Evolutionary conservation across 35 echinoderm and acorn worm species (phyloP).

Genomic region (Anneissia japonica): DNA sequence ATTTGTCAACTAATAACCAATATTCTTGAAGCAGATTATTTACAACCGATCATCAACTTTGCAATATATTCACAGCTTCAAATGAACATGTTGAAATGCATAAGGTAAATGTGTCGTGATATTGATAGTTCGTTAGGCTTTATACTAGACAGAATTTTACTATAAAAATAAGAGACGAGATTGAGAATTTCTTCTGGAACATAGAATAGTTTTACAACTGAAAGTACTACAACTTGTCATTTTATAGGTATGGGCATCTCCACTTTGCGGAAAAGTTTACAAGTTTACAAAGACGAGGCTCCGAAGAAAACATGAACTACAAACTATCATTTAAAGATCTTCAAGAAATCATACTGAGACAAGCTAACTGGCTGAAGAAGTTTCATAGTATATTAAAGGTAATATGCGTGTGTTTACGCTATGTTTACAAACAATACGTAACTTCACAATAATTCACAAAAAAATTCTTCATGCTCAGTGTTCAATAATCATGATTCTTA

Average conservation of each 20-base stretch:
- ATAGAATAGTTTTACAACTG: no score
- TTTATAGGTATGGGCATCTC: neutral
- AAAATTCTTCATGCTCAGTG: neutral
- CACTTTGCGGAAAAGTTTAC: neutral
- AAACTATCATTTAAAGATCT: no score
- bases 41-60: neutral
- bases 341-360: no score
- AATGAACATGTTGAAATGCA: neutral
- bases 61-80: neutral
- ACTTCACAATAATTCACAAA: neutral
- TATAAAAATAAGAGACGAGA: no score
- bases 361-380: no score
- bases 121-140: neutral
- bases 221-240: neutral
- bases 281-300: neutral
- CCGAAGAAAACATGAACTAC: no score
- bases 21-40: neutral
- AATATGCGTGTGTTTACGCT: no score
- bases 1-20: neutral
- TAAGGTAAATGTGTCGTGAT: neutral
- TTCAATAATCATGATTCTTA: no score
- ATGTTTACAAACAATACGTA: neutral
- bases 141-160: no score
- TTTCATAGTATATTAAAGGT: no score
- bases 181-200: no score